These are phyloP conservation scores for Prosapia bicincta DNA, from an alignment of 2,888 invertebrate genomes.

Conservation along the genomic window DNA sequence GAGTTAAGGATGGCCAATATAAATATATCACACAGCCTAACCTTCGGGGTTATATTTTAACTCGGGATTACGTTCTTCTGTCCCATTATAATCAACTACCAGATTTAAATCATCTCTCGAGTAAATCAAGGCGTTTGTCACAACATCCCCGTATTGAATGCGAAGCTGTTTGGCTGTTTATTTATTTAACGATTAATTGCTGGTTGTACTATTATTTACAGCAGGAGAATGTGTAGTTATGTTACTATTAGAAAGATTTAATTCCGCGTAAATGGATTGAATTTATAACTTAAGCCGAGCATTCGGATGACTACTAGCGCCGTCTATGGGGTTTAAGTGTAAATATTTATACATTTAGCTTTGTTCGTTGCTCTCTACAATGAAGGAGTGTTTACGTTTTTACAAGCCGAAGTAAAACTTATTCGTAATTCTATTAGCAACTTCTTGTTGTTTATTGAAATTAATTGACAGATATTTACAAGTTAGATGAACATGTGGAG, in stretches of 20 bases:
- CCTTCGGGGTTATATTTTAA: neutral
- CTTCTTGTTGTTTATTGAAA: no score
- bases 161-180: neutral
- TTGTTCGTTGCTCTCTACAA: no score
- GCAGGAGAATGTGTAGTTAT: neutral
- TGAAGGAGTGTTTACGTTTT: no score
- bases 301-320: neutral
- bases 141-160: neutral
- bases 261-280: neutral
- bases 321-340: neutral
- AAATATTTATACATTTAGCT: neutral
- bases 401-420: no score
- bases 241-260: neutral
- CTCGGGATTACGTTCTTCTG: neutral
- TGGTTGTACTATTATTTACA: neutral
- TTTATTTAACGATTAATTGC: neutral
- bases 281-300: neutral
- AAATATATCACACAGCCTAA: neutral
- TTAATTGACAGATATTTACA: no score
- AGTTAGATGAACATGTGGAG: no score
- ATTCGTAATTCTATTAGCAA: no score
- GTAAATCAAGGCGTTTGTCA: neutral
- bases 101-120: neutral
- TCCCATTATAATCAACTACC: neutral
- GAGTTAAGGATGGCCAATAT: neutral